A percentile compares a stretch with the other conserved stretches of the same genome.
Conservation (phyloP, 2,113 vertebrate genomes). For the Hippocampus mohnikei region DNA sequence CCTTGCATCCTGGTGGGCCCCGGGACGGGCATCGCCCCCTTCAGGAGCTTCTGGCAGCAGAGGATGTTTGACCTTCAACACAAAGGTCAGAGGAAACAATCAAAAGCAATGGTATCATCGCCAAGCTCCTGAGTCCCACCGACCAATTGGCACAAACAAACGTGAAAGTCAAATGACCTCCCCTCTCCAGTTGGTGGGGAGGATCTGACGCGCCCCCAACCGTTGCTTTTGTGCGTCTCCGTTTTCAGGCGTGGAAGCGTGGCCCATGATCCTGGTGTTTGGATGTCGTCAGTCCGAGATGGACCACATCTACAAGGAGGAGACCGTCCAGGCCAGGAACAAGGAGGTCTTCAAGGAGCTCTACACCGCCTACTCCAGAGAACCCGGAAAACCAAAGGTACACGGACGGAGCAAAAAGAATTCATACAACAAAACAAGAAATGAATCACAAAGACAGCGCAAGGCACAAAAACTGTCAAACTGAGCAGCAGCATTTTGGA, state of each 20-base stretch:
- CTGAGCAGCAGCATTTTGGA: too few relatives aligned
- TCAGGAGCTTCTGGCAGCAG: conserved; percentile 98
- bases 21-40: conserved; percentile 93
- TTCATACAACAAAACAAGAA: neutral
- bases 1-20: conserved; percentile 95
- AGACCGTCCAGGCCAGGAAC: conserved; percentile 88
- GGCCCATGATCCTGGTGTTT: conserved; percentile 93
- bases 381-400: conserved; percentile 98
- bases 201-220: neutral
- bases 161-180: neutral
- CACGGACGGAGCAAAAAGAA: neutral
- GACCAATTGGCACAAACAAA: neutral
- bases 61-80: conserved; percentile 87
- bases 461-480: too few relatives aligned
- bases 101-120: too few relatives aligned
- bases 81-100: conserved; percentile 74
- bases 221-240: neutral
- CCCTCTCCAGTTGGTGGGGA: too few relatives aligned
- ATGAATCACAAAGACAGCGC: too few relatives aligned
- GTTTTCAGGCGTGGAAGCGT: conserved; percentile 78
- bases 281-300: conserved; percentile 93
- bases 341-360: conserved; percentile 91
- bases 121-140: too few relatives aligned
- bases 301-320: conserved; percentile 96
- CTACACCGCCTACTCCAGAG: conserved; percentile 91